Percentiles rank a stretch among this genome's conserved stretches.
phyloP scores from a whole-genome alignment of 2,797 vertebrate species.

The Pipistrellus pygmaeus region DNA sequence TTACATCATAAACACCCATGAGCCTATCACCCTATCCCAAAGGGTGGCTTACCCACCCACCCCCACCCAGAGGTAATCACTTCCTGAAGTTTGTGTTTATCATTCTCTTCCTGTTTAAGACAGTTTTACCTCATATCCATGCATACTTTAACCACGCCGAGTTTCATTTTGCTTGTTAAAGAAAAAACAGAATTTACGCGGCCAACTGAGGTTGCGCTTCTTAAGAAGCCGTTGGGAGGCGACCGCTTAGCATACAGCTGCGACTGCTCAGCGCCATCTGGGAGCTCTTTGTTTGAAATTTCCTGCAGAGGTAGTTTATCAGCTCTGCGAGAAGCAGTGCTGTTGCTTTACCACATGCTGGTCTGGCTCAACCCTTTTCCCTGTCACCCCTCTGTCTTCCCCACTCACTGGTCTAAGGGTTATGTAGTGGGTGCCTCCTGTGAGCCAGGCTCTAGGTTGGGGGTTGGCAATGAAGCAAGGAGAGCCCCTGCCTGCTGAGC shows the following conservation, averaged over 20 bases:
- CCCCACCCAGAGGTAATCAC: background rate
- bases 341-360: background rate
- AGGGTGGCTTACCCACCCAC: background rate
- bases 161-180: slow-evolving; percentile 50
- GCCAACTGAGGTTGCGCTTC: background rate
- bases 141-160: background rate
- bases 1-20: background rate
- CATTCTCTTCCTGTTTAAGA: slow-evolving; percentile 12
- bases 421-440: background rate
- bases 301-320: slow-evolving; percentile 37
- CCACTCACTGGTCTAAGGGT: background rate
- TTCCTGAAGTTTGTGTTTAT: background rate
- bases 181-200: background rate
- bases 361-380: background rate
- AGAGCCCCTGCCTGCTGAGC: background rate
- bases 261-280: slow-evolving; percentile 34
- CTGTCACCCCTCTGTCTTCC: background rate
- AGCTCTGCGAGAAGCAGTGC: slow-evolving; percentile 10
- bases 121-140: background rate
- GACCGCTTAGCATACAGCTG: background rate
- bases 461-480: background rate
- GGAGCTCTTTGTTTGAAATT: slow-evolving; percentile 58
- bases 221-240: slow-evolving; percentile 41
- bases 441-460: background rate
- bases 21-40: background rate